phyloP scores from a whole-genome alignment of 2,888 invertebrate genomes.

The Pristionchus maxplancki region DNA sequence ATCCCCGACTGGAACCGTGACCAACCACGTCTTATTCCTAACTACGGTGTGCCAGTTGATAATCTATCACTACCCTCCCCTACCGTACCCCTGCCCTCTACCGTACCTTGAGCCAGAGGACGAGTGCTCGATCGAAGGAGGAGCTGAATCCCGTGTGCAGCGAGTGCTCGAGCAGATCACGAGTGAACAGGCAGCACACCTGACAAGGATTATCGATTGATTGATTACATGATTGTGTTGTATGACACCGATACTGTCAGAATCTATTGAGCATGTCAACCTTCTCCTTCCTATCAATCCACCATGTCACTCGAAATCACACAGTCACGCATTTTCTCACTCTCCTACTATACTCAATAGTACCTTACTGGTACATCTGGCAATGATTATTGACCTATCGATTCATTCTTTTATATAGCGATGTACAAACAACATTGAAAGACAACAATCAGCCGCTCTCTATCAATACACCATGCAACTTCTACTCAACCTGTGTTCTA shows the following conservation, averaged over 20 bases:
- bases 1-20: too few species aligned
- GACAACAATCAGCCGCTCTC: neutral
- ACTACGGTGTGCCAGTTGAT: too few species aligned
- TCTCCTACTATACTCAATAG: too few species aligned
- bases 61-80: too few species aligned
- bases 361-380: neutral
- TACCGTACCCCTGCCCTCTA: neutral
- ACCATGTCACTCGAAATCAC: neutral
- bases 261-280: neutral
- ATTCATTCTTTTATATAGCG: too few species aligned
- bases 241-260: too few species aligned
- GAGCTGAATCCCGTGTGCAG: slow-evolving; percentile 68
- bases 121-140: slow-evolving; percentile 65
- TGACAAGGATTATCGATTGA: slow-evolving; percentile 19
- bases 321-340: too few species aligned
- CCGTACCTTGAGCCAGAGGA: slow-evolving; percentile 67
- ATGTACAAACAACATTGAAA: neutral
- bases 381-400: too few species aligned
- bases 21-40: too few species aligned
- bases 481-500: neutral
- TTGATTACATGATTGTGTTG: neutral
- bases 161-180: slow-evolving; percentile 71
- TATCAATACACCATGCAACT: neutral
- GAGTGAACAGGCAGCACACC: slow-evolving; percentile 49
- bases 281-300: neutral